Percentiles rank a stretch among this genome's conserved stretches.
These are phyloP conservation scores for Empidonax alnorum DNA, from an alignment of 2,113 vertebrate species.

Conservation along the genomic window DNA sequence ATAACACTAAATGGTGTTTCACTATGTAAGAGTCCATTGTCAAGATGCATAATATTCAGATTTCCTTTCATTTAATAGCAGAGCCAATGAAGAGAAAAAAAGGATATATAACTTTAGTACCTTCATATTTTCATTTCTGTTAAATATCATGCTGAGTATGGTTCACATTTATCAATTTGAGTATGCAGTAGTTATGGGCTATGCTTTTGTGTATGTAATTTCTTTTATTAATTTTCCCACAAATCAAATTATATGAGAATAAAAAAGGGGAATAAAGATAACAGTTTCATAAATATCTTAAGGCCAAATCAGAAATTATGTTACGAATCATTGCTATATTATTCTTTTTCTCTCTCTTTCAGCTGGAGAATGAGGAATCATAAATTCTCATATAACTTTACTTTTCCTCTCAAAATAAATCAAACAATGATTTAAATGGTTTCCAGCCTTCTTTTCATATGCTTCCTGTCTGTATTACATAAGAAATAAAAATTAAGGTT, in stretches of 20 bases:
- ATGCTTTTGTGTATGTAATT: constrained; percentile 35
- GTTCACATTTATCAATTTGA: constrained; percentile 45
- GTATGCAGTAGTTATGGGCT: neutral
- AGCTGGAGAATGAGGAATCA: neutral
- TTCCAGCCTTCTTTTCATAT: neutral
- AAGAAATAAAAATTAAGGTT: neutral
- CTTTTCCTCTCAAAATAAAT: neutral
- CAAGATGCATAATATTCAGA: constrained; percentile 39
- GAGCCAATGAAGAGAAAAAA: neutral
- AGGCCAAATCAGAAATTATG: neutral
- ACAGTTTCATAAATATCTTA: constrained; percentile 50
- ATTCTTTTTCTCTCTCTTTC: neutral
- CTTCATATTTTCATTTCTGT: constrained; percentile 52
- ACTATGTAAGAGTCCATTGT: constrained; percentile 7
- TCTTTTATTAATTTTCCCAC: constrained; percentile 54
- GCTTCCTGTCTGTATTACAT: neutral
- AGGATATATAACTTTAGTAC: constrained; percentile 22
- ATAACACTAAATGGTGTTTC: constrained; percentile 44
- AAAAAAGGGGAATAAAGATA: constrained; percentile 33
- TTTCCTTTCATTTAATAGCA: constrained; percentile 55
- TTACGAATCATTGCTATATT: neutral
- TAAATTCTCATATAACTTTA: neutral
- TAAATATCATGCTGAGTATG: constrained; percentile 47
- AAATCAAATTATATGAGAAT: constrained; percentile 43
- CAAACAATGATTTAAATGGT: neutral